Evolutionary conservation across 2,797 vertebrate genomes (phyloP).

Genomic region (Takifugu rubripes): DNA sequence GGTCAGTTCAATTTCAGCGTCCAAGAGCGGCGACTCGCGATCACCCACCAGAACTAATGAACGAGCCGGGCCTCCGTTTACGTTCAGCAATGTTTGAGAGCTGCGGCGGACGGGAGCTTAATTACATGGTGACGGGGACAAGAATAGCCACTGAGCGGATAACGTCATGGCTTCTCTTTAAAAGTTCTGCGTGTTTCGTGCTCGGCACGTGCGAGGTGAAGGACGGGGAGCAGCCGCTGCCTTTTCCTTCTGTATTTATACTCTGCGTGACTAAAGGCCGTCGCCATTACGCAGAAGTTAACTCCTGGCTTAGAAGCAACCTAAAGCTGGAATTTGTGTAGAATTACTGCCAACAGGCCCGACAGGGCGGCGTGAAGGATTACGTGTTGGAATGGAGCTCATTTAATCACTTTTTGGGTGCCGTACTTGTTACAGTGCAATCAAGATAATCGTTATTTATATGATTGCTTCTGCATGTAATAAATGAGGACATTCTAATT

Average conservation of each 20-base stretch:
- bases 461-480: too few relatives aligned
- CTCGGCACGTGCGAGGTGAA: conserved; percentile 24
- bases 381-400: not conserved
- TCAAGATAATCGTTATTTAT: too few relatives aligned
- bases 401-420: not conserved
- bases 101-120: conserved; percentile 61
- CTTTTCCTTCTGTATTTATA: conserved; percentile 8
- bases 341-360: conserved; percentile 4
- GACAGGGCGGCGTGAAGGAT: not conserved
- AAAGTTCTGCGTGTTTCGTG: conserved; percentile 32
- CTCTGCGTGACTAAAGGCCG: conserved; percentile 17
- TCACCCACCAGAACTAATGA: conserved; percentile 71
- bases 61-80: conserved; percentile 56
- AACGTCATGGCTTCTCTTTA: not conserved
- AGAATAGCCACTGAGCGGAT: conserved; percentile 40
- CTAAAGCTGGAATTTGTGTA: conserved; percentile 5
- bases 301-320: conserved; percentile 11
- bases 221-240: conserved; percentile 26
- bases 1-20: conserved; percentile 34
- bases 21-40: conserved; percentile 48
- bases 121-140: conserved; percentile 58
- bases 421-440: not conserved
- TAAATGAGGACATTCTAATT: too few relatives aligned
- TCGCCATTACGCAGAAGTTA: conserved; percentile 3
- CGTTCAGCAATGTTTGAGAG: conserved; percentile 63